Evolutionary conservation across 2,113 vertebrate species (phyloP), one percentile per base, ranked within the genome.

Genomic region (Hypomesus transpacificus): DNA sequence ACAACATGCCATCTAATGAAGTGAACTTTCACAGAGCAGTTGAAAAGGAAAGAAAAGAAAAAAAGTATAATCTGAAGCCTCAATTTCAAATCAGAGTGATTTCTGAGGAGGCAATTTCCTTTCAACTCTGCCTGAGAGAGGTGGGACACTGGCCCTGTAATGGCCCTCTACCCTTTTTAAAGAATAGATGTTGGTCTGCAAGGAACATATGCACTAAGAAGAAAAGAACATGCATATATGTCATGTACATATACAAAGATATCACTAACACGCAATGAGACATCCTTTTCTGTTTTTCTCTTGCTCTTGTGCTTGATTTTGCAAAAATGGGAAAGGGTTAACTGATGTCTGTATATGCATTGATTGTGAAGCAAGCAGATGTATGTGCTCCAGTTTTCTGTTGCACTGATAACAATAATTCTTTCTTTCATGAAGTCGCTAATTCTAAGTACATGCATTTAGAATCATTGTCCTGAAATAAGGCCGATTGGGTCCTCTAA

Each of bases 151-250:
- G 83, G 86, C 76, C 66, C 11, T 46, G 13, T 79, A 85, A 71
- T 57, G 83, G 84, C 86, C 80, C 78, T 82, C 82, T 84, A 89
- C 83, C 79, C 73, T 79, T 73, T 86, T 84, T 74, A 86, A 88
- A 81, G 71, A 82, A 79, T 85, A 90, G 79, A 85, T 85, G 82
- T 87, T 87, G 84, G 83, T 89, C 87, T 90, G 88, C 90, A 87
- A 92, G 85, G 84, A 91, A 87, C 90, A 86, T 90, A 90, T 91
- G 91, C 91, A 92, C 91, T 91, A 90, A 90, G 82, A 90, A 90
- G 82, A 89, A 87, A 89, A 89, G 80, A 90, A 90, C 85, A 90
- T 90, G 89, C 87, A 90, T 87, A 90, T 83, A 89, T 87, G 85
- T 89, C 87, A 88, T 91, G 87, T 89, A 90, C 87, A 88, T 91